Evolutionary conservation across 2,888 invertebrate genomes (phyloP).

Genomic region (Tigriopus californicus): DNA sequence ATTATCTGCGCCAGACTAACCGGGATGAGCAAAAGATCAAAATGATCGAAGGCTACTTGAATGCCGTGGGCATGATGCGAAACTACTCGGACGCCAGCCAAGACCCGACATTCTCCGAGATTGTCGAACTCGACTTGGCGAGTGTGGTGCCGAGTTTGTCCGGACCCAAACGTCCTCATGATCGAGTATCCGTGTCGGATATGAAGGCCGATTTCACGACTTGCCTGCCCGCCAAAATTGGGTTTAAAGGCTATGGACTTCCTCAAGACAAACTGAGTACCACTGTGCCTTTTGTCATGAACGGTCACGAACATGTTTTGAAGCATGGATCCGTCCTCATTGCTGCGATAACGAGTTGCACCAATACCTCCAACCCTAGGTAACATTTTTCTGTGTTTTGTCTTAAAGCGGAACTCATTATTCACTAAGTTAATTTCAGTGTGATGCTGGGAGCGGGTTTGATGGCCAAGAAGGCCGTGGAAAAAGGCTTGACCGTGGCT

Average conservation of each 20-base stretch:
- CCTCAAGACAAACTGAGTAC: conserved; percentile 40
- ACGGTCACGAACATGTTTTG: conserved; percentile 55
- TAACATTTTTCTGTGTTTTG: too few species aligned
- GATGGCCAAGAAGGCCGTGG: conserved; percentile 79
- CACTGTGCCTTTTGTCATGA: conserved; percentile 49
- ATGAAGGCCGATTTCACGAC: conserved; percentile 74
- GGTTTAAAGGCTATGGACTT: conserved; percentile 83
- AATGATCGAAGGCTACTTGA: conserved; percentile 60
- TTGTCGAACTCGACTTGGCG: conserved; percentile 51
- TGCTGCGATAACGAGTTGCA: conserved; percentile 92
- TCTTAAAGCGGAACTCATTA: neutral
- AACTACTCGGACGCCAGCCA: conserved; percentile 52
- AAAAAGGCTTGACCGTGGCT: conserved; percentile 62
- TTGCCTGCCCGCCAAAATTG: conserved; percentile 65
- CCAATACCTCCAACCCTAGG: conserved; percentile 82
- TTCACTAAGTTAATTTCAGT: conserved; percentile 1
- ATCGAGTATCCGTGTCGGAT: conserved; percentile 66
- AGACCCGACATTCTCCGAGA: conserved; percentile 63
- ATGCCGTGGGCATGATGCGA: conserved; percentile 50
- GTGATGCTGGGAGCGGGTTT: conserved; percentile 36
- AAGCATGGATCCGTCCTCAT: conserved; percentile 84
- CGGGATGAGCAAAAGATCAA: conserved; percentile 54
- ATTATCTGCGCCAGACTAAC: conserved; percentile 50
- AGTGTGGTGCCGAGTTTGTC: conserved; percentile 86
- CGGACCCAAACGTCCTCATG: conserved; percentile 92